Conservation (phyloP, 2,797 vertebrate species). For the Sebastes nivosus region DNA sequence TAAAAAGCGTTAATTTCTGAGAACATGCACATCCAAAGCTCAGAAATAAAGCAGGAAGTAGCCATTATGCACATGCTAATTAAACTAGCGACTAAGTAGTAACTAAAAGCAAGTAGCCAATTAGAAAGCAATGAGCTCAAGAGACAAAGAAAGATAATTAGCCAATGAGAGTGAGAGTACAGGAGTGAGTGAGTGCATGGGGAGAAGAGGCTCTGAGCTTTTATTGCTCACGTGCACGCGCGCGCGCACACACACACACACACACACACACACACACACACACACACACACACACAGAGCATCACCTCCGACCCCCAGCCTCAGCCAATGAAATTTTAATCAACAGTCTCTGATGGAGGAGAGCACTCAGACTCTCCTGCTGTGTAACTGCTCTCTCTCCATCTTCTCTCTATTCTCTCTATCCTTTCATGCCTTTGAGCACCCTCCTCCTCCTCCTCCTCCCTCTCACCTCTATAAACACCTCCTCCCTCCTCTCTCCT, state of each 20-base stretch:
- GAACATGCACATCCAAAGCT: background rate
- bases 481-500: conserved; percentile 21
- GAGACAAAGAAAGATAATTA: conserved; percentile 55
- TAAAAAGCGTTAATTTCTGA: background rate
- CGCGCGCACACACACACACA: conserved; percentile 29
- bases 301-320: conserved; percentile 67
- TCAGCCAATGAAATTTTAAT: conserved; percentile 85
- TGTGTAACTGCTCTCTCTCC: conserved; percentile 71
- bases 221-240: background rate
- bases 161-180: conserved; percentile 35
- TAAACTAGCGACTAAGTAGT: background rate
- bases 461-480: conserved; percentile 34
- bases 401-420: conserved; percentile 13
- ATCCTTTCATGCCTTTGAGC: conserved; percentile 63
- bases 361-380: conserved; percentile 82
- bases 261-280: conserved; percentile 23
- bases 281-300: conserved; percentile 23
- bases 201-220: conserved; percentile 22
- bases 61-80: background rate
- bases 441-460: conserved; percentile 6
- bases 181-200: conserved; percentile 42
- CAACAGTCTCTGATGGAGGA: conserved; percentile 77
- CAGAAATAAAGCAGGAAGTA: background rate
- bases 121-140: conserved; percentile 33
- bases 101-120: conserved; percentile 8